phyloP scores from a whole-genome alignment of 1,140 invertebrate species.

The Tribolium castaneum region DNA sequence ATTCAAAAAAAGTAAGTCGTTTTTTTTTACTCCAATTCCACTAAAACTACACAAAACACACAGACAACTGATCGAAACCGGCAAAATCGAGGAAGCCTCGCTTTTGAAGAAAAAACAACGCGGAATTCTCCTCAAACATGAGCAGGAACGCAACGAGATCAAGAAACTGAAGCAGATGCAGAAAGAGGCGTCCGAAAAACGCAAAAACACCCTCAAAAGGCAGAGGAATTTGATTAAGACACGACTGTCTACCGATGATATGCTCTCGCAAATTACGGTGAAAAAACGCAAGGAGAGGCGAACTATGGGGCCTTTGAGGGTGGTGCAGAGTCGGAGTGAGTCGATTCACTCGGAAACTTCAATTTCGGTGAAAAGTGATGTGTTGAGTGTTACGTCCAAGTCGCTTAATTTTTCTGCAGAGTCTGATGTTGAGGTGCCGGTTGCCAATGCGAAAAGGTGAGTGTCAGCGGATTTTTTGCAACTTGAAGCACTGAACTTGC shows the following conservation, averaged over 20 bases:
- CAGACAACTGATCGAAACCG: conserved; percentile 61
- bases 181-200: conserved; percentile 59
- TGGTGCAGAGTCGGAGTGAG: conserved; percentile 45
- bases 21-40: conserved; percentile 15
- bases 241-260: conserved; percentile 55
- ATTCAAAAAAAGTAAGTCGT: conserved; percentile 62
- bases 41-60: background rate
- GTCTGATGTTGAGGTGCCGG: conserved; percentile 2
- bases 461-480: conserved; percentile 1
- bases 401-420: conserved; percentile 33
- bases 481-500: too few species aligned
- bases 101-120: conserved; percentile 63
- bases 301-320: conserved; percentile 57
- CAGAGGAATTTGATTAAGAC: conserved; percentile 60
- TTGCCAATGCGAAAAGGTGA: conserved; percentile 37
- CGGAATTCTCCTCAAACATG: conserved; percentile 60
- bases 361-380: conserved; percentile 48
- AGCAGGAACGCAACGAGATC: conserved; percentile 62
- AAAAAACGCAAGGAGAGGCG: conserved; percentile 39
- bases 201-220: conserved; percentile 58
- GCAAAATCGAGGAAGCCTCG: conserved; percentile 60
- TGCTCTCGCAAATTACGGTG: conserved; percentile 51
- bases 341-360: conserved; percentile 49
- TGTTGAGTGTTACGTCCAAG: conserved; percentile 48
- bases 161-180: conserved; percentile 62